A percentile compares a stretch with the other conserved stretches of the same genome.
These are phyloP conservation scores for Patella depressa DNA, from an alignment of 2,888 invertebrate genomes.

Conservation along the genomic window DNA sequence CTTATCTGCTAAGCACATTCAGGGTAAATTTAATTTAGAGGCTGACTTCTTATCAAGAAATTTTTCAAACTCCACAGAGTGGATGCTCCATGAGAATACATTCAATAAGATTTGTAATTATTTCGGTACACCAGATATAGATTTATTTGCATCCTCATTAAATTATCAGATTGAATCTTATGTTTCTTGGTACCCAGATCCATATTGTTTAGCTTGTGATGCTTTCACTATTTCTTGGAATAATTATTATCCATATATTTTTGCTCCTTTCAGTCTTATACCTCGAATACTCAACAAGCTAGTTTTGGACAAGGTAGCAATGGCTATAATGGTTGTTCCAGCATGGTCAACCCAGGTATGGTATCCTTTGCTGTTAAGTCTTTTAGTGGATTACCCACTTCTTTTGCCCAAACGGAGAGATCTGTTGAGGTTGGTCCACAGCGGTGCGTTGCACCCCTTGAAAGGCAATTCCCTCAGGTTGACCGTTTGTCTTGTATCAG, in stretches of 20 bases:
- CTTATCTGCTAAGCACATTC: conserved; percentile 28
- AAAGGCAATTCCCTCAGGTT: conserved; percentile 5
- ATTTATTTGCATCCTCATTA: conserved; percentile 32
- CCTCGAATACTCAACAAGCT: conserved; percentile 16
- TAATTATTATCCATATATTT: conserved; percentile 32
- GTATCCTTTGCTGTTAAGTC: conserved; percentile 31
- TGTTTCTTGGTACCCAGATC: conserved; percentile 33
- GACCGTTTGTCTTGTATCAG: conserved; percentile 10
- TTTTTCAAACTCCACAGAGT: conserved; percentile 32
- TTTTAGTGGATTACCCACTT: conserved; percentile 11
- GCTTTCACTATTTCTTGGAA: conserved; percentile 32
- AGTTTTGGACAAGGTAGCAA: conserved; percentile 20
- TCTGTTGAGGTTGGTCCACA: neutral
- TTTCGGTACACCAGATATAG: conserved; percentile 29
- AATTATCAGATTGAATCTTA: conserved; percentile 27
- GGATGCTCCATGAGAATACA: conserved; percentile 29
- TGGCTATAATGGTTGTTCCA: conserved; percentile 29
- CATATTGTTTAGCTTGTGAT: conserved; percentile 22
- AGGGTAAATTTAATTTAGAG: conserved; percentile 21
- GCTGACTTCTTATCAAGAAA: conserved; percentile 30
- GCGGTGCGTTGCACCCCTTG: neutral
- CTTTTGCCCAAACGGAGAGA: neutral
- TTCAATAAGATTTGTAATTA: conserved; percentile 24
- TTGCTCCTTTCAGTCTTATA: conserved; percentile 28
- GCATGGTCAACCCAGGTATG: conserved; percentile 33